Evolutionary conservation across 2,113 vertebrate species (phyloP).

Genomic region (Stegastes partitus): DNA sequence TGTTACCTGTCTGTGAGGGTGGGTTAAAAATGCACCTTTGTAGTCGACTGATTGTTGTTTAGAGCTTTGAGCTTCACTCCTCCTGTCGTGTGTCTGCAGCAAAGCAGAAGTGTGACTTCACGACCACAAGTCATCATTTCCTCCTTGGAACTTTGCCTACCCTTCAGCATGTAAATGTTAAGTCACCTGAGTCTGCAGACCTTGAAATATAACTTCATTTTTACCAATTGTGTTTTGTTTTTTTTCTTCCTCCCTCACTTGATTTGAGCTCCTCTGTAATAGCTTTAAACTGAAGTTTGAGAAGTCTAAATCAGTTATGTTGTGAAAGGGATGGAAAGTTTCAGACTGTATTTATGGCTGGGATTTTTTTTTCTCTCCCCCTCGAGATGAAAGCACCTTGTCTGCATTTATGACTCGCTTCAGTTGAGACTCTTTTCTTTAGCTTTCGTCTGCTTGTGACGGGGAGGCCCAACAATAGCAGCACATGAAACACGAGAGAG

Average conservation of each 20-base stretch:
- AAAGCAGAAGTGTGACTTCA: slow-evolving; percentile 57
- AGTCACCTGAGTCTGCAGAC: not conserved
- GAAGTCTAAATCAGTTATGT: slow-evolving; percentile 28
- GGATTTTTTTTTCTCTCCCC: slow-evolving; percentile 16
- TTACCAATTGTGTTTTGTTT: no score
- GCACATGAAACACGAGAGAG: slow-evolving; percentile 62
- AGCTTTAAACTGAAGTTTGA: not conserved
- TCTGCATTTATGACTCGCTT: slow-evolving; percentile 14
- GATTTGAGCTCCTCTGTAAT: not conserved
- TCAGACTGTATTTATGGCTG: slow-evolving; percentile 10
- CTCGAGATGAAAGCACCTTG: slow-evolving; percentile 6
- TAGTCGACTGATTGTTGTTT: not conserved
- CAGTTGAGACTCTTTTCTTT: slow-evolving; percentile 27
- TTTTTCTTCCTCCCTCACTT: no score
- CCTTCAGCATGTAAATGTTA: not conserved
- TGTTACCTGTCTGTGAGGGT: not conserved
- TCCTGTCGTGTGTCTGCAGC: not conserved
- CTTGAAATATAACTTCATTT: not conserved
- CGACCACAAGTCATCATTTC: slow-evolving; percentile 29
- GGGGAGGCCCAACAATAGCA: slow-evolving; percentile 44
- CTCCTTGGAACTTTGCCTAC: not conserved
- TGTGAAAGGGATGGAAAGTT: slow-evolving; percentile 37
- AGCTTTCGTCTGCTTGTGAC: slow-evolving; percentile 31
- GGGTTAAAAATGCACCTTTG: not conserved
- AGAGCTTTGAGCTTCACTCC: not conserved